Conservation (phyloP, 2,888 invertebrate genomes). For the Torymus aiolomorphi region DNA sequence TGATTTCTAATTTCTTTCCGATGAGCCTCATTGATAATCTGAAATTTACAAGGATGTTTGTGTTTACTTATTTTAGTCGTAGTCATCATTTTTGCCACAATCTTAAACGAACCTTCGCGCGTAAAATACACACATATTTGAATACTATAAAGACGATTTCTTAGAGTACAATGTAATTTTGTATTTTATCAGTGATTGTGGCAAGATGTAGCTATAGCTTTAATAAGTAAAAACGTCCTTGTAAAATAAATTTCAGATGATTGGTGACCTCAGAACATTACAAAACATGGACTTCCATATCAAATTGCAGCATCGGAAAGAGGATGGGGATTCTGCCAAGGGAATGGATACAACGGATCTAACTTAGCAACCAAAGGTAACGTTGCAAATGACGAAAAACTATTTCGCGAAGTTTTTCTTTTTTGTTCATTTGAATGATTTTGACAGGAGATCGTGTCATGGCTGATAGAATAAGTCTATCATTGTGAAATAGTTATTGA, state of each 20-base stretch:
- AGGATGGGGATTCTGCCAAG: constrained; percentile 57
- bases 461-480: too few species aligned
- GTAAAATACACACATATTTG: too few species aligned
- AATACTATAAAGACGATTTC: neutral
- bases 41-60: constrained; percentile 53
- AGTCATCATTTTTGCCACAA: constrained; percentile 40
- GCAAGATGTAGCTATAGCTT: constrained; percentile 12
- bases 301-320: constrained; percentile 58
- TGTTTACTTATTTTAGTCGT: constrained; percentile 31
- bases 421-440: neutral
- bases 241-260: constrained; percentile 56
- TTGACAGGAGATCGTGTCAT: too few species aligned
- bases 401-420: neutral
- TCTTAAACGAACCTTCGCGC: neutral
- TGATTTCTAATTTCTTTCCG: constrained; percentile 51
- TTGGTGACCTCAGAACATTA: constrained; percentile 55
- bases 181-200: constrained; percentile 28
- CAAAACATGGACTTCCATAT: constrained; percentile 56
- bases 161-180: neutral
- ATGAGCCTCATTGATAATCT: constrained; percentile 48
- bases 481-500: too few species aligned
- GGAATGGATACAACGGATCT: constrained; percentile 56
- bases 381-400: constrained; percentile 19
- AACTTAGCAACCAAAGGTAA: constrained; percentile 55
- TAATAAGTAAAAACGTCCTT: constrained; percentile 46